A percentile compares a stretch with the other conserved stretches of the same genome.
These are phyloP conservation scores for Metallyticus violacea DNA, from an alignment of 2,888 invertebrate genomes.

Conservation along the genomic window DNA sequence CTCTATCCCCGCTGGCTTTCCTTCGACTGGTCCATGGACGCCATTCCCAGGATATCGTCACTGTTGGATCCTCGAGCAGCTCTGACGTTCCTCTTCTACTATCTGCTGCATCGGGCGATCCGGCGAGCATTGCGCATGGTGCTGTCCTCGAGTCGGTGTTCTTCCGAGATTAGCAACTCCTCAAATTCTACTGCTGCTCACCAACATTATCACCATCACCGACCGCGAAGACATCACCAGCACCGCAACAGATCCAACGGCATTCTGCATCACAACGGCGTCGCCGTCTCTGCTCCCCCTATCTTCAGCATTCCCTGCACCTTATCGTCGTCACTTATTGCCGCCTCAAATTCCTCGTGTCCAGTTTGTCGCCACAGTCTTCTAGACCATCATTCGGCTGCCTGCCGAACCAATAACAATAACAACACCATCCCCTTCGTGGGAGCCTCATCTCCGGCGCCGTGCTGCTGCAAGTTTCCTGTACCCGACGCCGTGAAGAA, in stretches of 20 bases:
- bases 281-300: background rate
- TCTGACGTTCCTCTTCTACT: conserved; percentile 72
- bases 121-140: background rate
- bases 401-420: conserved; percentile 69
- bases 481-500: background rate
- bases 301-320: background rate
- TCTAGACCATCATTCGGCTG: conserved; percentile 64
- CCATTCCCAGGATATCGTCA: conserved; percentile 80
- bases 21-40: conserved; percentile 99
- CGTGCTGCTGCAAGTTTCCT: conserved; percentile 42
- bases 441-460: conserved; percentile 34
- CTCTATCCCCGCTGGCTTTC: conserved; percentile 84
- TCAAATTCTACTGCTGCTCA: too few relatives aligned
- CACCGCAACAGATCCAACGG: background rate
- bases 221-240: conserved; percentile 34
- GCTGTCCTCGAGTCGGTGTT: conserved; percentile 36
- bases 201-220: conserved; percentile 37
- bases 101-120: conserved; percentile 39
- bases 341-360: conserved; percentile 48
- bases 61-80: conserved; percentile 78
- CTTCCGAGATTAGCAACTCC: background rate
- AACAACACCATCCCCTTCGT: conserved; percentile 58
- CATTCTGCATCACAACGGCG: background rate
- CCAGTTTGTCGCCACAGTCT: conserved; percentile 66
- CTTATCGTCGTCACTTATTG: background rate